Conservation (phyloP, 2,888 invertebrate species). For the Calephelis perditalis region DNA sequence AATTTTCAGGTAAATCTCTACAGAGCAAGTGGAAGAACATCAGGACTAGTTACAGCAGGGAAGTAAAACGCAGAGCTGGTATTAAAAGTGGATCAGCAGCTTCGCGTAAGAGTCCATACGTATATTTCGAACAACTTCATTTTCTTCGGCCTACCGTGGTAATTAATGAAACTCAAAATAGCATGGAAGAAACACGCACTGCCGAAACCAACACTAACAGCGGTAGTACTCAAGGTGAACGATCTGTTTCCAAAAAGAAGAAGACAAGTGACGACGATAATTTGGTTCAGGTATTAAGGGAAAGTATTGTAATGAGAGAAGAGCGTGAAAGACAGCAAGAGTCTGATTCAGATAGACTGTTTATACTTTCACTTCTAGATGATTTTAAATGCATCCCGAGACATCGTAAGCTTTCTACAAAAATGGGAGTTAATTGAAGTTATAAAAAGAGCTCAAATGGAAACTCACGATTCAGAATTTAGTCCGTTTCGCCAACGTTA, state of each 20-base stretch:
- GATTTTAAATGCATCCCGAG: constrained; percentile 34
- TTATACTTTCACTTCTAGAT: constrained; percentile 35
- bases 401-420: constrained; percentile 37
- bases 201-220: constrained; percentile 31
- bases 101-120: constrained; percentile 32
- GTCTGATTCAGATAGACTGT: constrained; percentile 34
- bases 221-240: constrained; percentile 31
- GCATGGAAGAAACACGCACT: constrained; percentile 34
- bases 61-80: constrained; percentile 30
- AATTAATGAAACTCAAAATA: constrained; percentile 30
- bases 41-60: constrained; percentile 33
- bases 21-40: constrained; percentile 29
- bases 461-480: constrained; percentile 31
- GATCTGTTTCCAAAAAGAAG: constrained; percentile 35
- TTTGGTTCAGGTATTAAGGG: constrained; percentile 35
- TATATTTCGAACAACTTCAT: constrained; percentile 36
- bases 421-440: constrained; percentile 36
- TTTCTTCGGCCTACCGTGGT: constrained; percentile 35
- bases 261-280: constrained; percentile 35
- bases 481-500: background rate
- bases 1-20: too few species aligned
- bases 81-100: constrained; percentile 36
- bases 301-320: constrained; percentile 36
- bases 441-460: constrained; percentile 36
- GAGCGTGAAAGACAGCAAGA: constrained; percentile 35